Conservation (phyloP, 2,888 invertebrate species). For the Scaeva pyrastri region DNA sequence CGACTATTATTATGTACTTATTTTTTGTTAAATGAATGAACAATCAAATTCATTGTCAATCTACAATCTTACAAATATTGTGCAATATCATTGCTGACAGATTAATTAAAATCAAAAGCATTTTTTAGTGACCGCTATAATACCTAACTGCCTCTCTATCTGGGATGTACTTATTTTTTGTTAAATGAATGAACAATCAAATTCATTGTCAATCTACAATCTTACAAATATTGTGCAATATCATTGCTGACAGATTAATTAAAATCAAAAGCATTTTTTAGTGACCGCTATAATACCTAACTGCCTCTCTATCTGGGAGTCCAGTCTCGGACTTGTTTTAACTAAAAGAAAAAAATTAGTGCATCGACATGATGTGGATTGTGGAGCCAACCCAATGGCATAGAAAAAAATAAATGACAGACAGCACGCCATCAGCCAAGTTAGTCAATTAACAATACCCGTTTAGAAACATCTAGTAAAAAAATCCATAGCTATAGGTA, state of each 20-base stretch:
- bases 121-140: conserved; percentile 10
- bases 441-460: conserved; percentile 39
- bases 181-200: background rate
- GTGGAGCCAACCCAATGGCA: conserved; percentile 45
- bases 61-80: conserved; percentile 5
- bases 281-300: background rate
- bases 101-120: conserved; percentile 2
- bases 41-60: conserved; percentile 29
- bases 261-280: background rate
- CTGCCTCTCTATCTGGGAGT: no score
- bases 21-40: background rate
- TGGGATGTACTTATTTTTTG: background rate
- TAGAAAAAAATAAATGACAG: conserved; percentile 45
- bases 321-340: conserved; percentile 48
- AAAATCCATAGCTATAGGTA: background rate
- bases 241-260: conserved; percentile 23
- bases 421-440: conserved; percentile 12
- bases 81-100: conserved; percentile 22
- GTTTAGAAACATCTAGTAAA: conserved; percentile 7
- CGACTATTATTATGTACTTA: background rate
- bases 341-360: conserved; percentile 10
- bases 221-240: conserved; percentile 18
- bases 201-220: conserved; percentile 23
- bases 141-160: background rate
- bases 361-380: background rate